Evolutionary conservation across 2,888 invertebrate species (phyloP), one percentile per base, ranked within the genome.

Genomic region (Hymenopus coronatus): DNA sequence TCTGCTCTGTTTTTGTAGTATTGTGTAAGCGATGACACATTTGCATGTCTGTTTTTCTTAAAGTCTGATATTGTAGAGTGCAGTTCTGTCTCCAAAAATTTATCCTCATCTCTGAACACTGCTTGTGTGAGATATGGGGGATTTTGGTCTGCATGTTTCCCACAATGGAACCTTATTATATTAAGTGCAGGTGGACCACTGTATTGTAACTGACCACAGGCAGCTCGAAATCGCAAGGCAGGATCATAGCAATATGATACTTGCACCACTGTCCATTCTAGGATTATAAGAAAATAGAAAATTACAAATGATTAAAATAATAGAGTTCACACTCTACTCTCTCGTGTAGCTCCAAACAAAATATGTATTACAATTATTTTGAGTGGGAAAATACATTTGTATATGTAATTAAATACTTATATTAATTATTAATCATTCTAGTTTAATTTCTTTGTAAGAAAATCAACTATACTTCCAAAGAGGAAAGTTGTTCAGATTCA

Each of bases 211-310:
- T 27, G 15, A 3, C 25, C 25, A 27, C 25, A 82, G n/a, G 25
- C 9, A 27, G 28, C 85, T 25, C 28, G 2, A 33, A 87, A 82
- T 15, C 87, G 27, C n/a, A 8, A 14, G 25, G 27, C 8, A n/a
- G 81, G 87, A n/a, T 87, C 87, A 82, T 82, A 82, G 6, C 33
- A 20, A 82, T 33, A 82, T 14, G 30, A 33, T 33, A 87, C 14
- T 27, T 87, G 87, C 0, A 87, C 82, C n/a, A 87, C n/a, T 15
- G 30, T 87, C 87, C 87, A 87, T 30, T 87, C 87, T 87, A 40
- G 9, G 30, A 33, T 2, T 33, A 85, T 20, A 6, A 70, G 20
- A 70, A 70, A 70, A 70, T 3, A 40, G 6, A 33, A 40, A 12
- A 30, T 84, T 33, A 20, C 14, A 28, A 84, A 15, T 27, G 1